These are phyloP conservation scores for Chiloscyllium punctatum DNA, from an alignment of 2,797 vertebrate genomes.

Conservation along the genomic window DNA sequence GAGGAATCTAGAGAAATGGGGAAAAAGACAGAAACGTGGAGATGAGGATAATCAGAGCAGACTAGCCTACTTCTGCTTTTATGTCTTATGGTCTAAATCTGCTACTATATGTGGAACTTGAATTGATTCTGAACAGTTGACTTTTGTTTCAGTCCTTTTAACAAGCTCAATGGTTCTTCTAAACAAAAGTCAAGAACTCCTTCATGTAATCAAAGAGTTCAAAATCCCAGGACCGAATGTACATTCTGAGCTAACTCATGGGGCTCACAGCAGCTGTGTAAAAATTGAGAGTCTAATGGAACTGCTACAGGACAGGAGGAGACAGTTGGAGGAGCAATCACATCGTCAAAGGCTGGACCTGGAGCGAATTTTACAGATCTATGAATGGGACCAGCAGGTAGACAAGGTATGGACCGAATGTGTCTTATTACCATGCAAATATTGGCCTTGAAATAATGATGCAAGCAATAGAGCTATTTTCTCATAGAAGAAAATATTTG, in stretches of 20 bases:
- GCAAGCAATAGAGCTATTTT: neutral
- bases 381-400: slow-evolving; percentile 63
- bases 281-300: slow-evolving; percentile 79
- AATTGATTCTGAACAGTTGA: slow-evolving; percentile 24
- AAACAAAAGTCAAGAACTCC: slow-evolving; percentile 72
- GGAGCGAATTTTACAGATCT: slow-evolving; percentile 55
- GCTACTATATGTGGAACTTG: neutral
- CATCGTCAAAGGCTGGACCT: slow-evolving; percentile 56
- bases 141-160: slow-evolving; percentile 65
- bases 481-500: neutral
- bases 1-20: too few relatives aligned
- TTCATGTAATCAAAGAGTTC: slow-evolving; percentile 69
- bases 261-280: slow-evolving; percentile 61
- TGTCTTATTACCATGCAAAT: neutral
- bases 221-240: slow-evolving; percentile 64
- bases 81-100: too few relatives aligned
- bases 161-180: slow-evolving; percentile 72
- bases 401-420: slow-evolving; percentile 56
- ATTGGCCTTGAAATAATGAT: neutral
- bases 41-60: too few relatives aligned
- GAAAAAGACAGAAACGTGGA: too few relatives aligned
- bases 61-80: too few relatives aligned
- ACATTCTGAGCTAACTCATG: slow-evolving; percentile 55
- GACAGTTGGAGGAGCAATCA: slow-evolving; percentile 64
- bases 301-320: slow-evolving; percentile 76